Evolutionary conservation across 2,113 vertebrate species (phyloP).

Genomic region (Eonycteris spelaea): DNA sequence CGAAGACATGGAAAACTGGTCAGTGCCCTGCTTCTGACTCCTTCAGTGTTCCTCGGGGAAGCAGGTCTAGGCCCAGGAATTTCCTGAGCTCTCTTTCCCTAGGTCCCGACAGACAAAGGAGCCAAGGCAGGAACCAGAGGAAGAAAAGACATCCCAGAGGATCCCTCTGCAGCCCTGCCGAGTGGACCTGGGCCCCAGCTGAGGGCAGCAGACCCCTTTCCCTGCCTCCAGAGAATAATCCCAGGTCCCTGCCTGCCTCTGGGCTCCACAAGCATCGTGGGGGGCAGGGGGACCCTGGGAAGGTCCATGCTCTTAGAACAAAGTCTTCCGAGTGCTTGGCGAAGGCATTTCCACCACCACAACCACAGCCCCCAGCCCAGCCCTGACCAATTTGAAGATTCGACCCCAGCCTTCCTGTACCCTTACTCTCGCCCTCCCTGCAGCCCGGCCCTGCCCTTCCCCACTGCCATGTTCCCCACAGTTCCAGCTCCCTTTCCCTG

Average conservation of each 20-base stretch:
- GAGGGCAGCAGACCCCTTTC: background rate
- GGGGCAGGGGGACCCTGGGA: too few relatives aligned
- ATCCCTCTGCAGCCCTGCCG: slow-evolving; percentile 50
- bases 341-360: background rate
- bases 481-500: too few relatives aligned
- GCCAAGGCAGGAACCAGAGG: background rate
- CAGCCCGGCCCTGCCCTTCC: background rate
- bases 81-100: background rate
- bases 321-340: background rate
- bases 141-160: slow-evolving; percentile 33
- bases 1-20: slow-evolving; percentile 72
- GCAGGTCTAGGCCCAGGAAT: background rate
- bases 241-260: background rate
- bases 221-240: background rate
- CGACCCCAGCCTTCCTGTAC: background rate
- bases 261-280: background rate
- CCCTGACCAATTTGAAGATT: background rate
- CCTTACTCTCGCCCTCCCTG: background rate
- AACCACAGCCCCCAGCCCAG: background rate
- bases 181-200: background rate
- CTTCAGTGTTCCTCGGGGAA: background rate
- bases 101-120: slow-evolving; percentile 12
- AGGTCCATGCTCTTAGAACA: background rate
- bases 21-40: background rate
- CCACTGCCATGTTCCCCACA: background rate